Conservation (phyloP, 2,113 vertebrate genomes). For the Alouatta palliata region DNA sequence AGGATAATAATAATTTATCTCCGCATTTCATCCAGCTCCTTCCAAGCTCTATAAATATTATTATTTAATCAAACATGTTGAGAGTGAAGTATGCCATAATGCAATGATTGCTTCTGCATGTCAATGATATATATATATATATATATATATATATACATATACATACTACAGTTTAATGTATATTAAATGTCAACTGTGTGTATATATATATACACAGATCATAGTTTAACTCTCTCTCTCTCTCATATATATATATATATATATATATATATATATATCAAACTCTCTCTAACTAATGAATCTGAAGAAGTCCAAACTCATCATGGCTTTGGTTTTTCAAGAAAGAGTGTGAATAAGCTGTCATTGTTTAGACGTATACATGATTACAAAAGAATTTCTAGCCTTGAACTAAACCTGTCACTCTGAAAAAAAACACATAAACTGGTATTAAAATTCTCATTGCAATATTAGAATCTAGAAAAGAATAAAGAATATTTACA, state of each 20-base stretch:
- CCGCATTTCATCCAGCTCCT: not conserved
- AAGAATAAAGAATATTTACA: not conserved
- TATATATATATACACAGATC: too few species aligned
- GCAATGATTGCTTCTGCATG: not conserved
- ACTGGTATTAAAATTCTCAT: not conserved
- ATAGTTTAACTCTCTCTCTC: too few species aligned
- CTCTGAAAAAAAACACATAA: not conserved
- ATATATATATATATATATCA: too few species aligned
- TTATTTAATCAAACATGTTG: not conserved
- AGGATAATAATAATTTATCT: not conserved
- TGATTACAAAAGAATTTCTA: not conserved
- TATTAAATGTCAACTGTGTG: too few species aligned
- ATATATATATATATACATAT: too few species aligned
- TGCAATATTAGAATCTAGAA: not conserved
- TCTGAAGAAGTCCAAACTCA: not conserved
- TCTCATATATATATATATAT: too few species aligned
- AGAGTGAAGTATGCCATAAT: not conserved
- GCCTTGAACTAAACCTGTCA: not conserved
- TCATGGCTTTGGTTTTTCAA: not conserved
- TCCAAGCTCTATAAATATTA: not conserved
- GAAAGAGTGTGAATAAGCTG: not conserved
- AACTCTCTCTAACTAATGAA: not conserved
- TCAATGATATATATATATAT: not conserved
- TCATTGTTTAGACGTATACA: not conserved
- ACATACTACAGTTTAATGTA: too few species aligned